phyloP scores from a whole-genome alignment of 2,797 vertebrate species.

The Crotalus adamanteus region DNA sequence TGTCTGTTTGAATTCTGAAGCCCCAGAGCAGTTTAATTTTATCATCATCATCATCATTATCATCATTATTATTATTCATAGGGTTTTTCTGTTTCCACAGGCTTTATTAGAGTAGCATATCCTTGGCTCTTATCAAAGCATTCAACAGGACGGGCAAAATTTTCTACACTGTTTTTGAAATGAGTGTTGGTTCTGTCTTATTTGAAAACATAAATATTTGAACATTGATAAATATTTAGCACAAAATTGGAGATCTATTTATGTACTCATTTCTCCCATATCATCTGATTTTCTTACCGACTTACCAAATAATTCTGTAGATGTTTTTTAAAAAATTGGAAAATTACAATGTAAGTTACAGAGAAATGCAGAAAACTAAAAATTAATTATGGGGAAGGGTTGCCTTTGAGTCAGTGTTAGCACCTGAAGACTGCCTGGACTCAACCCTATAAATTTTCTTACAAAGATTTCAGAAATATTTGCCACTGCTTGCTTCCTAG shows the following conservation, averaged over 20 bases:
- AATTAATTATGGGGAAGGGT: not conserved
- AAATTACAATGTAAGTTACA: not conserved
- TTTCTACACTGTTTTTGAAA: not conserved
- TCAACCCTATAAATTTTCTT: not conserved
- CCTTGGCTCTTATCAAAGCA: no score
- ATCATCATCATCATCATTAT: no score
- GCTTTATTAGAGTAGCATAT: no score
- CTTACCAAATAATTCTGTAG: not conserved
- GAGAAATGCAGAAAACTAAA: not conserved
- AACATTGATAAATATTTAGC: not conserved
- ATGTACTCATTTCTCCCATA: not conserved
- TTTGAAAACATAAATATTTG: not conserved
- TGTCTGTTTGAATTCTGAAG: no score
- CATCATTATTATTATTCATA: not conserved
- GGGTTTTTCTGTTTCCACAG: not conserved
- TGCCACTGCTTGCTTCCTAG: not conserved
- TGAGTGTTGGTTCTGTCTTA: not conserved
- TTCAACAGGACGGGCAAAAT: no score
- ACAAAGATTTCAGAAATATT: not conserved
- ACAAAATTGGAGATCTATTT: not conserved
- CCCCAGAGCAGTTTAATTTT: no score
- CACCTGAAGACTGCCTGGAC: not conserved
- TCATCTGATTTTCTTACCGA: not conserved
- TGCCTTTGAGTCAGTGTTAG: not conserved
- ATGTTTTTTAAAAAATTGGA: not conserved